A percentile compares a stretch with the other conserved stretches of the same genome.
Conservation (phyloP, 2,888 invertebrate species). For the Volucella bombylans region DNA sequence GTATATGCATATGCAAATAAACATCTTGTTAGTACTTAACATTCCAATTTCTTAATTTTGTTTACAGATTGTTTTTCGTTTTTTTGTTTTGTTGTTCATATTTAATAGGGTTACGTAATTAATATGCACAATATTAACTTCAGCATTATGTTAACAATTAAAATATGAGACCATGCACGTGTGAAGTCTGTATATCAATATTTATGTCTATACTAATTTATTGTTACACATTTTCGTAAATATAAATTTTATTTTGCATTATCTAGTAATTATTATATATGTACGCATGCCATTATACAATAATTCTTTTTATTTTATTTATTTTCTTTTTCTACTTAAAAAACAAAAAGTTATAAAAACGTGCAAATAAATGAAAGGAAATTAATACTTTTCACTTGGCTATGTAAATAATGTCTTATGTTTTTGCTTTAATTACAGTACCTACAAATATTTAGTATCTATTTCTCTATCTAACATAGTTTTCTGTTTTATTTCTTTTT, state of each 20-base stretch:
- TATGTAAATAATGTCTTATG: constrained; percentile 5
- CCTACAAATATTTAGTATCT: constrained; percentile 68
- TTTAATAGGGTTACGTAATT: not conserved
- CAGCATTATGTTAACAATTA: constrained; percentile 37
- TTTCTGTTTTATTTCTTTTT: constrained; percentile 14
- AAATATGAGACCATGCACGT: constrained; percentile 44
- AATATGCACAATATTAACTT: constrained; percentile 34
- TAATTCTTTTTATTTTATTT: constrained; percentile 3
- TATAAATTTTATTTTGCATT: constrained; percentile 30
- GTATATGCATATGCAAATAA: constrained; percentile 32
- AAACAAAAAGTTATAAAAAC: constrained; percentile 18
- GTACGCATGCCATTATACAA: no score
- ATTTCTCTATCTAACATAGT: constrained; percentile 61
- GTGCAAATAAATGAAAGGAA: constrained; percentile 44
- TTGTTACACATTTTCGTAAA: constrained; percentile 53
- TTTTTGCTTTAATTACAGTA: constrained; percentile 52
- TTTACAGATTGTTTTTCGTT: not conserved
- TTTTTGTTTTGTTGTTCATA: not conserved
- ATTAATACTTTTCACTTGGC: constrained; percentile 17
- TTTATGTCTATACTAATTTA: constrained; percentile 33
- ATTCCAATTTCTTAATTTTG: constrained; percentile 20
- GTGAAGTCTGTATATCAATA: constrained; percentile 18
- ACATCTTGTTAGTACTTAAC: constrained; percentile 32
- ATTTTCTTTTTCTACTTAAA: constrained; percentile 36
- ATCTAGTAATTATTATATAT: constrained; percentile 37